These are phyloP conservation scores for Amblyopsis rosae DNA, from an alignment of 2,113 vertebrate genomes.

Conservation along the genomic window DNA sequence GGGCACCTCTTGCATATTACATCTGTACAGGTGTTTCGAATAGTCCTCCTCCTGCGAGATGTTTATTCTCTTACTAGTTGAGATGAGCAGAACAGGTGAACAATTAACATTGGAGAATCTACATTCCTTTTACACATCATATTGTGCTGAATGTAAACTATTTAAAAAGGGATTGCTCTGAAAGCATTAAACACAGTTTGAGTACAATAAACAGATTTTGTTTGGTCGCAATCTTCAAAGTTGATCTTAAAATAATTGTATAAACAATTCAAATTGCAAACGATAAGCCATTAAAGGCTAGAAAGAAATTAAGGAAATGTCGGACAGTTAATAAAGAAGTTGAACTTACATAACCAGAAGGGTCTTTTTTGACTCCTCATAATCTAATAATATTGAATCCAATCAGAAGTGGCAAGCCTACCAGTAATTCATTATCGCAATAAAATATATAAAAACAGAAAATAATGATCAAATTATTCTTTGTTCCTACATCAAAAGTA, in stretches of 20 bases:
- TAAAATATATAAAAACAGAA: slow-evolving; percentile 9
- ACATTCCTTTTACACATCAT: no score
- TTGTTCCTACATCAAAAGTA: no score
- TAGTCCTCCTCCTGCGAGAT: not conserved
- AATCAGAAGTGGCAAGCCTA: slow-evolving; percentile 38
- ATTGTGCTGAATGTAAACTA: not conserved
- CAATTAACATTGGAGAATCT: not conserved
- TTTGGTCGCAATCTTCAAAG: no score
- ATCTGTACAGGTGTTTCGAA: not conserved
- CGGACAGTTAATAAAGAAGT: not conserved
- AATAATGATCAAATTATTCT: no score
- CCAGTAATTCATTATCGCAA: slow-evolving; percentile 44
- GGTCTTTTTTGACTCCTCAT: slow-evolving; percentile 10
- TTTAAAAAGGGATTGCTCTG: not conserved
- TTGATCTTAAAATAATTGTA: no score
- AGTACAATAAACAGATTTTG: not conserved
- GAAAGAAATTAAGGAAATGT: not conserved
- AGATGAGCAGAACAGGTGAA: not conserved
- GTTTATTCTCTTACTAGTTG: not conserved
- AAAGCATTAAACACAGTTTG: not conserved
- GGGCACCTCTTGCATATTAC: not conserved
- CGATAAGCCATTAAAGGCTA: not conserved
- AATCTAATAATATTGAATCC: slow-evolving; percentile 29
- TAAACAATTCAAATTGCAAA: no score
- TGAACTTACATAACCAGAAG: slow-evolving; percentile 5